Percentiles rank a stretch among this genome's conserved stretches.
These are phyloP conservation scores for Paguma larvata DNA, from an alignment of 2,797 vertebrate genomes.

Conservation along the genomic window DNA sequence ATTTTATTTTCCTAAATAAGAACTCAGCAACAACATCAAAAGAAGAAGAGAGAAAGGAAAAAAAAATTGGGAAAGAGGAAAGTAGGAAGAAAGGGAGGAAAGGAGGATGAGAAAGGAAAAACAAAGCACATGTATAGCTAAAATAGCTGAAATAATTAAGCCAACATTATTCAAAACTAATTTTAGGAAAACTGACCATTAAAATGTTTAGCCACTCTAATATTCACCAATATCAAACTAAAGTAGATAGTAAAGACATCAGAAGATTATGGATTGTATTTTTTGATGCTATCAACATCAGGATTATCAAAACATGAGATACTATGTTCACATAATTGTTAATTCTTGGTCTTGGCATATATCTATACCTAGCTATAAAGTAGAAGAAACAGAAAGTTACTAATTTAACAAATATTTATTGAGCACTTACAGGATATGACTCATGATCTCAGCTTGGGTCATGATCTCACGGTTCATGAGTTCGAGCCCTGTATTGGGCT, in stretches of 20 bases:
- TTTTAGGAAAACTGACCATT: background rate
- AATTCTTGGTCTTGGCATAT: background rate
- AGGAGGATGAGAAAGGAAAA: background rate
- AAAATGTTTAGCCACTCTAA: background rate
- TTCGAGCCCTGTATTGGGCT: too few species aligned
- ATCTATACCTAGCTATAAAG: background rate
- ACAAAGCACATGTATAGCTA: background rate
- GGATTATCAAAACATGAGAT: background rate
- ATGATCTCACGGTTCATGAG: too few species aligned
- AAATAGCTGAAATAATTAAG: background rate
- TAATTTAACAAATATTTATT: constrained; percentile 5
- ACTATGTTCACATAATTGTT: background rate
- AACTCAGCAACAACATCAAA: background rate
- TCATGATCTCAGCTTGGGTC: too few species aligned
- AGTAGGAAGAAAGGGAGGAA: too few species aligned
- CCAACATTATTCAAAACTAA: background rate
- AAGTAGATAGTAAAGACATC: background rate
- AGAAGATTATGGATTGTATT: background rate
- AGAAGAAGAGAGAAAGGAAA: background rate
- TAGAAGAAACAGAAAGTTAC: background rate
- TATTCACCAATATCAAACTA: background rate
- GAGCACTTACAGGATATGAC: background rate
- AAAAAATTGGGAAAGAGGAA: too few species aligned
- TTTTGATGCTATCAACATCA: background rate
- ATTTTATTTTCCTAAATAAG: background rate